Percentiles rank a stretch among this genome's conserved stretches.
Conservation (phyloP, 2,113 vertebrate species). For the Camelus dromedarius region DNA sequence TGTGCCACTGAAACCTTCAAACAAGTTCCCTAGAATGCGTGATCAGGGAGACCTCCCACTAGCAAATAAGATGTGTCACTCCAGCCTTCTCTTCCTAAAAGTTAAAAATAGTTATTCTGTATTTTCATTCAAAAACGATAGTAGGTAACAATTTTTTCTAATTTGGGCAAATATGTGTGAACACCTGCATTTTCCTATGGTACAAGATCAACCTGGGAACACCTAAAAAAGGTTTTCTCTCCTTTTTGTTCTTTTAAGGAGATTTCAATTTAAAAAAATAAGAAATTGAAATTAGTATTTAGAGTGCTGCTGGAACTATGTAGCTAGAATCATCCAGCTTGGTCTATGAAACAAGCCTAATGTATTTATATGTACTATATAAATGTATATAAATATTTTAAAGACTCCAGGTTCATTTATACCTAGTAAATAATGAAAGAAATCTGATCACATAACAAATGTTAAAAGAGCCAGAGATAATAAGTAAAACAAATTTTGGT, state of each 20-base stretch:
- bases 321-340: not conserved
- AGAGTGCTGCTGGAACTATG: not conserved
- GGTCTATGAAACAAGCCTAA: not conserved
- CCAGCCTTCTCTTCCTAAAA: not conserved
- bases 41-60: not conserved
- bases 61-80: not conserved
- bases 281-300: not conserved
- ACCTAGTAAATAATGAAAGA: constrained; percentile 65
- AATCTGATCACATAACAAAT: constrained; percentile 50
- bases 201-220: not conserved
- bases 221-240: not conserved
- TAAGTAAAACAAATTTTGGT: not conserved
- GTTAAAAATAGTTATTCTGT: not conserved
- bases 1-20: accelerated
- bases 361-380: not conserved
- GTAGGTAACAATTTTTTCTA: not conserved
- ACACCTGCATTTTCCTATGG: not conserved
- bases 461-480: constrained; percentile 68
- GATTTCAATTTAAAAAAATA: not conserved
- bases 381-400: not conserved
- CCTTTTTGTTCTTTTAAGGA: not conserved
- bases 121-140: constrained; percentile 19
- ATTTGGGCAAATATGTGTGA: not conserved
- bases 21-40: not conserved
- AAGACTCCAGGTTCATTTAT: constrained; percentile 31